Evolutionary conservation across 2,888 invertebrate genomes (phyloP).

Genomic region (Pristionchus mayeri): DNA sequence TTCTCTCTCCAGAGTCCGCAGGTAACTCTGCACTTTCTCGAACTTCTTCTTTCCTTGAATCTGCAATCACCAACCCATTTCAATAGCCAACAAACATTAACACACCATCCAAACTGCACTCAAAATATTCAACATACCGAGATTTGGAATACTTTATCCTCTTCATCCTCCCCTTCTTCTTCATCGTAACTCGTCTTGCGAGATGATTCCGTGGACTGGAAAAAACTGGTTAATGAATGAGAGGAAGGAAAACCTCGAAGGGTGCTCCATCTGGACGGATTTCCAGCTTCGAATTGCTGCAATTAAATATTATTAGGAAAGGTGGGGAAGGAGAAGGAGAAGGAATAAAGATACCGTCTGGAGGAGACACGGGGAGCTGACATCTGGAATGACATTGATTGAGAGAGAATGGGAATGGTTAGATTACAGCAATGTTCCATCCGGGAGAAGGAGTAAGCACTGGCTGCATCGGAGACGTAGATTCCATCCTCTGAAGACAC

Average conservation of each 20-base stretch:
- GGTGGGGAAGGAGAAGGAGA: background rate
- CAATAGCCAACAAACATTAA: too few relatives aligned
- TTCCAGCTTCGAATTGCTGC: background rate
- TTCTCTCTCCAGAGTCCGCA: background rate
- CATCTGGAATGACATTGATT: slow-evolving; percentile 19
- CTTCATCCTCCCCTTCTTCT: background rate
- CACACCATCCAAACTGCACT: background rate
- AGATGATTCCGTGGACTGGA: background rate
- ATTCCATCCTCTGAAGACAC: background rate
- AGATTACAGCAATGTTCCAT: slow-evolving; percentile 7
- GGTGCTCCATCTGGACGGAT: background rate
- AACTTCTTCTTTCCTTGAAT: slow-evolving; percentile 8
- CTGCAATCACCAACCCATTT: background rate
- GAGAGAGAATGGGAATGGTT: background rate
- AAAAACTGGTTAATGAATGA: background rate
- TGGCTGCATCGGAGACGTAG: background rate
- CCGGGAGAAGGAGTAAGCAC: slow-evolving; percentile 17
- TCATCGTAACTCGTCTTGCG: background rate
- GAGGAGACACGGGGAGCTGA: background rate
- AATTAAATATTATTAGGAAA: background rate
- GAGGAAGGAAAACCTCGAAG: background rate
- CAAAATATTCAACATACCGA: background rate
- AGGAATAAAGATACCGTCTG: background rate
- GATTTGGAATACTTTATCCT: background rate
- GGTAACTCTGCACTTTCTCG: background rate